Conservation (phyloP, 2,888 invertebrate genomes). For the Philonicus albiceps region DNA sequence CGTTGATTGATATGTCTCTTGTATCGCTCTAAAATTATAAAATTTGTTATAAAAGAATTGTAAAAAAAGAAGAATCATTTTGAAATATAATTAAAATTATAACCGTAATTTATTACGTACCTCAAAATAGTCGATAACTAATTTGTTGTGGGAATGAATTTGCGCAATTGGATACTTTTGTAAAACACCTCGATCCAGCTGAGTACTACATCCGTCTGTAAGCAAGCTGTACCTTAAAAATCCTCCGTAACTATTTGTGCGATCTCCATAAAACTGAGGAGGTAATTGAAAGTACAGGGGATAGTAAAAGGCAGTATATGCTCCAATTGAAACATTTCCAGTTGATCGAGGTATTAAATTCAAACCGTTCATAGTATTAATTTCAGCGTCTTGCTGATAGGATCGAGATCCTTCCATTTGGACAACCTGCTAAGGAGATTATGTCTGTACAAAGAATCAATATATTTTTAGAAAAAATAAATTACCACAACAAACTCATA, state of each 20-base stretch:
- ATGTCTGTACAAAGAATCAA: not conserved
- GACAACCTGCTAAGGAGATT: constrained; percentile 51
- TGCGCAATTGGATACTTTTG: constrained; percentile 80
- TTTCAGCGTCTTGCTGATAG: constrained; percentile 63
- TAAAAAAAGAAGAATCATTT: not conserved
- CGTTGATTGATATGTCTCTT: constrained; percentile 64
- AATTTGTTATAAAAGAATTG: not conserved
- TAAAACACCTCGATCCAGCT: constrained; percentile 67
- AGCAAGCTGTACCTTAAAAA: constrained; percentile 79
- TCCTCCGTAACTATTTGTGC: constrained; percentile 91
- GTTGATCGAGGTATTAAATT: constrained; percentile 70
- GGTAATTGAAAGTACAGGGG: constrained; percentile 70
- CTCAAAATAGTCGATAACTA: constrained; percentile 80
- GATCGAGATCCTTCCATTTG: constrained; percentile 60
- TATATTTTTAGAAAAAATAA: not conserved
- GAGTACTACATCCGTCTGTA: constrained; percentile 70
- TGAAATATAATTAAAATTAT: not conserved
- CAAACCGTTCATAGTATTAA: constrained; percentile 68
- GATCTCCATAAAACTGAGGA: constrained; percentile 82
- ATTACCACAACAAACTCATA: constrained; percentile 61
- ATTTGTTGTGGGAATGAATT: constrained; percentile 76
- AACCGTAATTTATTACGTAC: constrained; percentile 53
- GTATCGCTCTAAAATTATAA: constrained; percentile 56
- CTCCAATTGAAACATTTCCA: constrained; percentile 62
- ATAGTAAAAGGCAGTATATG: constrained; percentile 58